Evolutionary conservation across 2,797 vertebrate species (phyloP).

Genomic region (Spheniscus humboldti): DNA sequence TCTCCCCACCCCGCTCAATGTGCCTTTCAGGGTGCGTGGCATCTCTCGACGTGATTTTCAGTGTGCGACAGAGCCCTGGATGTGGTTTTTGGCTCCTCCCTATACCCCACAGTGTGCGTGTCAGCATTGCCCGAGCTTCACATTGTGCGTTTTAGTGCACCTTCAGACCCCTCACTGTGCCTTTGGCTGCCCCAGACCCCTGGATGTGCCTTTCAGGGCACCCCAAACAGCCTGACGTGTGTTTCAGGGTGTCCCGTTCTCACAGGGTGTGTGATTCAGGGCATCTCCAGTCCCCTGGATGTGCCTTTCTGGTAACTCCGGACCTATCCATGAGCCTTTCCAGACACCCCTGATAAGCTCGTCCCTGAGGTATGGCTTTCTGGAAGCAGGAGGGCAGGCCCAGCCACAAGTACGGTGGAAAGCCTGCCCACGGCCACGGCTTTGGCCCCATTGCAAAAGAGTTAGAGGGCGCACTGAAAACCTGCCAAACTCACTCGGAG

Average conservation of each 20-base stretch:
- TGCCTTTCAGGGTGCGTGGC: neutral
- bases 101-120: neutral
- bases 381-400: too few species aligned
- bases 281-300: too few species aligned
- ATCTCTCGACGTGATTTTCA: neutral
- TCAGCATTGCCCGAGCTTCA: neutral
- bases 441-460: neutral
- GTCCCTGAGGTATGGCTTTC: too few species aligned
- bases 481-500: fast-evolving
- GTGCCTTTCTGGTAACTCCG: neutral
- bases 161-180: neutral
- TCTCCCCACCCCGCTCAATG: neutral
- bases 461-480: neutral
- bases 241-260: neutral
- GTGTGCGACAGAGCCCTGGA: neutral
- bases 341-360: neutral
- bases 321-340: neutral
- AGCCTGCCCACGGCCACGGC: too few species aligned
- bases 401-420: too few species aligned
- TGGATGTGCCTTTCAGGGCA: neutral
- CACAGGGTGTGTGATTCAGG: neutral
- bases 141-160: neutral
- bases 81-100: neutral
- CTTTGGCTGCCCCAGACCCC: neutral
- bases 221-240: neutral